phyloP scores from a whole-genome alignment of 1,140 invertebrate species.

The Polypedilum vanderplanki region DNA sequence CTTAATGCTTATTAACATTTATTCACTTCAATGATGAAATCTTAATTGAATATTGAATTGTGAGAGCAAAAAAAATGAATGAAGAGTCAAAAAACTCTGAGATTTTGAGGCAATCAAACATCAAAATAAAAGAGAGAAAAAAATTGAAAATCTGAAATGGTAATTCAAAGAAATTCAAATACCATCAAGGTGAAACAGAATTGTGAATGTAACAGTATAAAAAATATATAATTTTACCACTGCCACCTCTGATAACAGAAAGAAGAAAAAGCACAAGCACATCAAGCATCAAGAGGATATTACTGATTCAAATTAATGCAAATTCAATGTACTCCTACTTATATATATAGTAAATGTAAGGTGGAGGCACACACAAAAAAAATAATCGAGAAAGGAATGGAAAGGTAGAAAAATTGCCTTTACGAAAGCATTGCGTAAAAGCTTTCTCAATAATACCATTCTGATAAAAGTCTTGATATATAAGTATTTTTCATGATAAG shows the following conservation, averaged over 20 bases:
- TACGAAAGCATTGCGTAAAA: background rate
- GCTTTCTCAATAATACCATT: background rate
- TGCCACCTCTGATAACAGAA: no score
- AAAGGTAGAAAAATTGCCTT: background rate
- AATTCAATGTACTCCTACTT: background rate
- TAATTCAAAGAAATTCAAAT: background rate
- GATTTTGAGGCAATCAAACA: background rate
- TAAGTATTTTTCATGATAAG: background rate
- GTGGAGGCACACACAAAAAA: background rate
- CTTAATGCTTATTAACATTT: no score
- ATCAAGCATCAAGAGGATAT: background rate
- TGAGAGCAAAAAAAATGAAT: no score
- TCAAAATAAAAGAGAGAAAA: background rate
- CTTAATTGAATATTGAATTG: no score
- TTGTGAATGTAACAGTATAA: background rate
- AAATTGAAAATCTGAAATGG: background rate
- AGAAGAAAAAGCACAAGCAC: no score
- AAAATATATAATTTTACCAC: background rate
- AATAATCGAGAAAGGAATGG: no score
- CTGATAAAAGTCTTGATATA: background rate
- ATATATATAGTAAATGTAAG: background rate
- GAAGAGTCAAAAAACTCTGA: background rate
- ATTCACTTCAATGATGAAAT: no score
- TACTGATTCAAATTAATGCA: conserved; percentile 8
- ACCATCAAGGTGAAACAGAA: background rate